Evolutionary conservation across 2,113 vertebrate species (phyloP).

Genomic region (Proteles cristata): DNA sequence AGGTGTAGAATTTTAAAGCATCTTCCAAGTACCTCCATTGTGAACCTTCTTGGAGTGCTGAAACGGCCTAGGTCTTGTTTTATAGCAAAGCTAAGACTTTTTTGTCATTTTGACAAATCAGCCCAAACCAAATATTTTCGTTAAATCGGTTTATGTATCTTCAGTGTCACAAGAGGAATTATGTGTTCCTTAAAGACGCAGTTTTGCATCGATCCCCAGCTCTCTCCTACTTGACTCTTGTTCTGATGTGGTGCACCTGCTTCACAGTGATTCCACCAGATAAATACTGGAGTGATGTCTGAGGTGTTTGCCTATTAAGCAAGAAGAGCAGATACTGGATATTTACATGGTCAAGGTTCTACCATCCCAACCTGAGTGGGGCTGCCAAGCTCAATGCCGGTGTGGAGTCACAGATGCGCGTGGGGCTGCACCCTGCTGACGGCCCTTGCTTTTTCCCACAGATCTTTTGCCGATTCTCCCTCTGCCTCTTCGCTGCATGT

Average conservation of each 20-base stretch:
- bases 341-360: background rate
- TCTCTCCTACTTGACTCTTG: background rate
- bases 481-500: background rate
- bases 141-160: background rate
- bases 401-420: accelerated
- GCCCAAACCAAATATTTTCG: background rate
- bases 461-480: background rate
- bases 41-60: background rate
- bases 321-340: background rate
- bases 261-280: background rate
- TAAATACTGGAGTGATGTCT: background rate
- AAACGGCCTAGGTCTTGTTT: background rate
- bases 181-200: background rate
- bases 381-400: background rate
- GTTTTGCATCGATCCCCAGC: background rate
- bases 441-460: background rate
- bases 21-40: background rate
- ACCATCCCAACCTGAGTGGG: background rate
- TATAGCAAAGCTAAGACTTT: background rate
- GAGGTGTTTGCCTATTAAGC: background rate
- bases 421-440: background rate
- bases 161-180: background rate
- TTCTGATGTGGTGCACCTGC: background rate
- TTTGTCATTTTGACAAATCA: conserved; percentile 8
- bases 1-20: background rate